Conservation (phyloP, 2,113 vertebrate genomes). For the Bombycilla garrulus region DNA sequence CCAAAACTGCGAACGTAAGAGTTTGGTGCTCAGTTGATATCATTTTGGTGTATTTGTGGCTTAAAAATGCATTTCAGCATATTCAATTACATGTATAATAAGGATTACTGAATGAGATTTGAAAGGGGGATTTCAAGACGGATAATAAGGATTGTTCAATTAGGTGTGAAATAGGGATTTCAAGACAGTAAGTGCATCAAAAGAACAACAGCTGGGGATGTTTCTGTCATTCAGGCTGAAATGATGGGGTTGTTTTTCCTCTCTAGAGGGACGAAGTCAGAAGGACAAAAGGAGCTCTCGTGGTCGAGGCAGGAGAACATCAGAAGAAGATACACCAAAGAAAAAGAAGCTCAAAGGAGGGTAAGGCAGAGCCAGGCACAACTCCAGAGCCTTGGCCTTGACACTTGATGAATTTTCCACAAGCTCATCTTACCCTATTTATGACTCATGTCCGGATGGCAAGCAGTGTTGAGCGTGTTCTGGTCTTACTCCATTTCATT, state of each 20-base stretch:
- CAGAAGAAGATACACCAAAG: slow-evolving; percentile 91
- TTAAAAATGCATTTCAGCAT: background rate
- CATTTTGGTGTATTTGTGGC: background rate
- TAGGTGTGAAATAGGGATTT: background rate
- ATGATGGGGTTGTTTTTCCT: background rate
- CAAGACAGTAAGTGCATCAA: background rate
- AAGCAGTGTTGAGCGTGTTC: background rate
- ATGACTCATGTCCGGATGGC: background rate
- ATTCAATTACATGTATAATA: background rate
- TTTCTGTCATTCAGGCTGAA: background rate
- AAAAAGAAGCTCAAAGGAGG: slow-evolving; percentile 95
- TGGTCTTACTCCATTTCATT: background rate
- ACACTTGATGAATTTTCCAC: background rate
- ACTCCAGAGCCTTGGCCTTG: background rate
- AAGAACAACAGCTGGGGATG: background rate
- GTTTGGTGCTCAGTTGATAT: background rate
- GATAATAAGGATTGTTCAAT: background rate
- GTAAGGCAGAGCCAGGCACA: slow-evolving; percentile 61
- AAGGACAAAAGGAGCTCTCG: slow-evolving; percentile 89
- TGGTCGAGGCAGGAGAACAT: slow-evolving; percentile 84
- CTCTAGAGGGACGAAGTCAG: slow-evolving; percentile 82
- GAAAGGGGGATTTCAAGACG: background rate
- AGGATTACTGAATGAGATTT: fast-evolving
- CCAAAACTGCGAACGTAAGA: background rate
- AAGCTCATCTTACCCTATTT: background rate